A percentile compares a stretch with the other conserved stretches of the same genome.
These are phyloP conservation scores for Eubasilissa regina DNA, from an alignment of 1,140 invertebrate genomes.

Conservation along the genomic window DNA sequence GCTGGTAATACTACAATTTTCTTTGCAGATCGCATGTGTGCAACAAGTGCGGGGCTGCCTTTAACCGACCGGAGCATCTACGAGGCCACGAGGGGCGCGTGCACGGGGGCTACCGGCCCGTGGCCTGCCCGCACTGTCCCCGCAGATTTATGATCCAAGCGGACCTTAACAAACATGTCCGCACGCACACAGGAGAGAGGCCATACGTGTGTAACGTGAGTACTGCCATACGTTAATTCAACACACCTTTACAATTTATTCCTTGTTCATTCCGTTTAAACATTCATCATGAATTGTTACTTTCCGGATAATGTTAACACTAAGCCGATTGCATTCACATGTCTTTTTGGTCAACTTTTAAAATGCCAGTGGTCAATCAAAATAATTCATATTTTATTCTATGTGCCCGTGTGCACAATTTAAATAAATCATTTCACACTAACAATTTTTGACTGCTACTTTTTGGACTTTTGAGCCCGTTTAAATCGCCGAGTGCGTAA, in stretches of 20 bases:
- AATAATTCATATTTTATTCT: too few species aligned
- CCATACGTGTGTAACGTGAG: conserved; percentile 46
- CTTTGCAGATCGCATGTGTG: conserved; percentile 49
- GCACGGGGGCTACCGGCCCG: conserved; percentile 15
- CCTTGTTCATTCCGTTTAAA: too few species aligned
- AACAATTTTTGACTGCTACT: background rate
- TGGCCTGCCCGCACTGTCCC: conserved; percentile 44
- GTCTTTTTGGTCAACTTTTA: too few species aligned
- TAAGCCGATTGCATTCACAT: too few species aligned
- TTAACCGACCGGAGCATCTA: conserved; percentile 51
- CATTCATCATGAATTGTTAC: background rate
- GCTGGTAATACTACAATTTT: conserved; percentile 4
- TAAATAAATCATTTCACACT: background rate
- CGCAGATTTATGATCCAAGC: conserved; percentile 16
- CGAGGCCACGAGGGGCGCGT: conserved; percentile 40
- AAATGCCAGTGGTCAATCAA: too few species aligned
- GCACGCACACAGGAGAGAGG: conserved; percentile 39
- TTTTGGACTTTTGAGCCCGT: too few species aligned
- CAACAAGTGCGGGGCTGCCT: conserved; percentile 33
- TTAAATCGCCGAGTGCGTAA: background rate
- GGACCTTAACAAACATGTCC: conserved; percentile 37
- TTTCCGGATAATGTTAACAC: too few species aligned
- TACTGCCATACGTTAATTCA: background rate
- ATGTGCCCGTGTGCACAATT: background rate
- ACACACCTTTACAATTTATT: too few species aligned